Base-by-base conservation (phyloP, 2,888 invertebrate species). In the Thereva unica region DNA sequence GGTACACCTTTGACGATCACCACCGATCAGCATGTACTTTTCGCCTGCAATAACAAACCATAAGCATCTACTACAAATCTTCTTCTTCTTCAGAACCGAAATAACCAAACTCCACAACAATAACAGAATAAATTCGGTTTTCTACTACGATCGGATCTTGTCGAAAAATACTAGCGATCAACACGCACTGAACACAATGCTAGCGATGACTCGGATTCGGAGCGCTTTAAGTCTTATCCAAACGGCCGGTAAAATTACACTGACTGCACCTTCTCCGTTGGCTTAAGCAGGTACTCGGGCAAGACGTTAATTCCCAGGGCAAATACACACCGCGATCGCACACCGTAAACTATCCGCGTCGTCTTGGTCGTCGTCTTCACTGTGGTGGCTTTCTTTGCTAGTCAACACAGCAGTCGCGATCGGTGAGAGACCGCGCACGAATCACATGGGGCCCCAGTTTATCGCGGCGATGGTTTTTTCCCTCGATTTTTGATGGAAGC, bases 191-290 rank as follows among this genome's bases (percentile, higher is more conserved):
- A 50, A 50, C n/a, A 50, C 37, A 12, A 38, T n/a, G 47, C n/a
- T 8, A 10, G 47, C 47, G 41, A 5, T 44, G 57, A 23, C 2
- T 23, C 23, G 23, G 23, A 23, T 23, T 23, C 23, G 23, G 23
- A 2, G 23, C 23, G 23, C 23, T 23, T 23, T 23, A 23, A 23
- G 23, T 23, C 23, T 37, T 34, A 47, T 59, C 57, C 12, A 37
- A 38, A 47, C 47, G 57, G 57, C 57, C 57, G 57, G 57, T 47
- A 23, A 59, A 59, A 59, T 59, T 59, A 9, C 23, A 59, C 57
- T 59, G 45, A 59, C 34, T 47, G 9, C 23, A 50, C 8, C 10
- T 23, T 23, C 6, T 47, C 7, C 45, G 10, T 38, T 47, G 37
- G 10, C 35, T 10, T 12, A 23, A n/a, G 38, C 9, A 34, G 44